Evolutionary conservation across 2,888 invertebrate species (phyloP).

Genomic region (Polymixis lichenea): DNA sequence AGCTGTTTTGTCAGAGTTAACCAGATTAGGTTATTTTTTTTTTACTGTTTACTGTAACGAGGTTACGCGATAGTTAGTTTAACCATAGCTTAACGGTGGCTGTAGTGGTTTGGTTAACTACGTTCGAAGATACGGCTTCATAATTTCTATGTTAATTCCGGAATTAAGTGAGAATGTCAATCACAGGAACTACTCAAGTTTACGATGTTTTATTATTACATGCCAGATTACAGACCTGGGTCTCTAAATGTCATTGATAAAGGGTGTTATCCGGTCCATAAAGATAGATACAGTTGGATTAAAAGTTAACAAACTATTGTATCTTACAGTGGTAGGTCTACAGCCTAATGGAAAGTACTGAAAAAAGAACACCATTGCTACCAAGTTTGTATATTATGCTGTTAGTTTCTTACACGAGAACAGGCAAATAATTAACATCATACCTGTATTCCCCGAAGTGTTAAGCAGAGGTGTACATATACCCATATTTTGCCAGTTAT

Average conservation of each 20-base stretch:
- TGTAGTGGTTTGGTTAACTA: slow-evolving; percentile 20
- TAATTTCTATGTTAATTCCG: slow-evolving; percentile 30
- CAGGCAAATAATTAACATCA: no score
- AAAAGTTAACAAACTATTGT: neutral
- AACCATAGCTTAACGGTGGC: slow-evolving; percentile 34
- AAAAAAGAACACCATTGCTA: neutral
- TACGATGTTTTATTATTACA: slow-evolving; percentile 25
- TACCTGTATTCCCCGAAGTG: no score
- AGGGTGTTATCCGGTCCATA: neutral
- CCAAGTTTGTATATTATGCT: neutral
- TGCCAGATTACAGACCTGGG: neutral
- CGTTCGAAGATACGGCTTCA: slow-evolving; percentile 14
- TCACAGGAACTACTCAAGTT: slow-evolving; percentile 26
- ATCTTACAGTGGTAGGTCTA: neutral
- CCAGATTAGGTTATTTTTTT: slow-evolving; percentile 76
- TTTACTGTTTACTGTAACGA: slow-evolving; percentile 69
- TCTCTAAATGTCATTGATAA: slow-evolving; percentile 1
- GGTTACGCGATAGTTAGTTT: slow-evolving; percentile 50
- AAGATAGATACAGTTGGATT: neutral
- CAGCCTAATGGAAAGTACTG: neutral
- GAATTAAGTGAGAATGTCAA: slow-evolving; percentile 27
- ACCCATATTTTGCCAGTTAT: no score
- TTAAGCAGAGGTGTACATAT: no score
- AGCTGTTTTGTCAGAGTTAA: slow-evolving; percentile 73
- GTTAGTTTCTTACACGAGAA: neutral